phyloP scores from a whole-genome alignment of 2,797 vertebrate species.

The Orientallactaga sibirica region DNA sequence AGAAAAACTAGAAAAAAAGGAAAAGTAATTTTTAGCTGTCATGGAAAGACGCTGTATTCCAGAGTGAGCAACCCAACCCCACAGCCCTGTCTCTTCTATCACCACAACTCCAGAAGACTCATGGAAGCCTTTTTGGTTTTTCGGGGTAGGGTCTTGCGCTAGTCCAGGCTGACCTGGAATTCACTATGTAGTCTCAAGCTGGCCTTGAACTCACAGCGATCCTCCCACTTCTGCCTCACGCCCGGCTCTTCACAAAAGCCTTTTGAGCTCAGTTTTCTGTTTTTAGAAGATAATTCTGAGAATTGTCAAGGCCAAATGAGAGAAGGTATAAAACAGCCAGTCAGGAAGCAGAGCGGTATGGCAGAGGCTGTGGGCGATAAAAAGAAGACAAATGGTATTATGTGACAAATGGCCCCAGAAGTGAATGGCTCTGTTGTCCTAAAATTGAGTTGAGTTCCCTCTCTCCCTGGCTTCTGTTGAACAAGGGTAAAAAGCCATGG shows the following conservation, averaged over 20 bases:
- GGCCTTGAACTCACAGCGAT: no score
- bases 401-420: not conserved
- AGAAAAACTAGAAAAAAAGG: not conserved
- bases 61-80: not conserved
- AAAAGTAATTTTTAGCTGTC: not conserved
- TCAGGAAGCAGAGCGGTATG: not conserved
- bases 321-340: fast-evolving
- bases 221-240: no score
- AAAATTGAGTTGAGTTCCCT: not conserved
- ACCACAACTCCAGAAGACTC: not conserved
- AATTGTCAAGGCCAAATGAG: not conserved
- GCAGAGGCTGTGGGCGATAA: not conserved
- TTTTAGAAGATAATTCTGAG: not conserved
- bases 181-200: no score
- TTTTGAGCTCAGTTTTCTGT: not conserved
- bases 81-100: not conserved
- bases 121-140: no score
- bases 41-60: not conserved
- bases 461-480: not conserved
- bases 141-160: no score
- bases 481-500: not conserved
- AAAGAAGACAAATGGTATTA: not conserved
- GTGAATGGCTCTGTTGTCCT: not conserved
- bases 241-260: not conserved
- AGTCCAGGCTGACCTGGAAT: no score